phyloP scores from a whole-genome alignment of 2,888 invertebrate species.

The Chrysolina oricalcia region DNA sequence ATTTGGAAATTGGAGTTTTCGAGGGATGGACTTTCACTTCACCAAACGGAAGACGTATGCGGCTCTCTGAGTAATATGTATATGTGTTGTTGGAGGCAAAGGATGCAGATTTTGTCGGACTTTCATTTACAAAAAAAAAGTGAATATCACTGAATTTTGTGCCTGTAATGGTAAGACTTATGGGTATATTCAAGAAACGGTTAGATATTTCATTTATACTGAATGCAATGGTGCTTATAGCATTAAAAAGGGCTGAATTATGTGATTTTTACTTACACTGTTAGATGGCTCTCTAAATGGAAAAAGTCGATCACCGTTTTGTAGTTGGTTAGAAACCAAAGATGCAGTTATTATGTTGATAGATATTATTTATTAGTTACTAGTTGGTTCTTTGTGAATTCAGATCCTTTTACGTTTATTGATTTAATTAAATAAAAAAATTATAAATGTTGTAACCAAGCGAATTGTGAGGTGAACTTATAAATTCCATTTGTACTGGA shows the following conservation, averaged over 20 bases:
- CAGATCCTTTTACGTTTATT: slow-evolving; percentile 18
- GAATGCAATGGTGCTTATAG: slow-evolving; percentile 59
- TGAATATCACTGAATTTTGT: slow-evolving; percentile 23
- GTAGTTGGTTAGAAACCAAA: slow-evolving; percentile 59
- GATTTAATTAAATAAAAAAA: background rate
- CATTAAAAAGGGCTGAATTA: slow-evolving; percentile 61
- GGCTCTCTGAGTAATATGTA: too few species aligned
- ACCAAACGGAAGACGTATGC: too few species aligned
- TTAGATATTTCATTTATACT: slow-evolving; percentile 49
- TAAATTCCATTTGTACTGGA: background rate
- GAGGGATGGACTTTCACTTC: too few species aligned
- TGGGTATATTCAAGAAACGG: slow-evolving; percentile 1
- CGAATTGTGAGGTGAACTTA: background rate
- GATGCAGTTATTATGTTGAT: slow-evolving; percentile 48
- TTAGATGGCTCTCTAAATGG: slow-evolving; percentile 56
- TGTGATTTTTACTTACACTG: slow-evolving; percentile 60
- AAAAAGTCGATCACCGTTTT: slow-evolving; percentile 45
- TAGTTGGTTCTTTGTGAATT: slow-evolving; percentile 37
- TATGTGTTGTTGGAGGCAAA: background rate
- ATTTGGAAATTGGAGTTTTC: too few species aligned
- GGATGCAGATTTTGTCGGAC: background rate
- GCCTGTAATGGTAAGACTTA: slow-evolving; percentile 27
- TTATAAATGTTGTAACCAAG: background rate
- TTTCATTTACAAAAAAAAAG: background rate
- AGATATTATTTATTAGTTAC: slow-evolving; percentile 46